A percentile compares a stretch with the other conserved stretches of the same genome.
Evolutionary conservation across 1,140 invertebrate species (phyloP).

Genomic region (Gryllus bimaculatus): DNA sequence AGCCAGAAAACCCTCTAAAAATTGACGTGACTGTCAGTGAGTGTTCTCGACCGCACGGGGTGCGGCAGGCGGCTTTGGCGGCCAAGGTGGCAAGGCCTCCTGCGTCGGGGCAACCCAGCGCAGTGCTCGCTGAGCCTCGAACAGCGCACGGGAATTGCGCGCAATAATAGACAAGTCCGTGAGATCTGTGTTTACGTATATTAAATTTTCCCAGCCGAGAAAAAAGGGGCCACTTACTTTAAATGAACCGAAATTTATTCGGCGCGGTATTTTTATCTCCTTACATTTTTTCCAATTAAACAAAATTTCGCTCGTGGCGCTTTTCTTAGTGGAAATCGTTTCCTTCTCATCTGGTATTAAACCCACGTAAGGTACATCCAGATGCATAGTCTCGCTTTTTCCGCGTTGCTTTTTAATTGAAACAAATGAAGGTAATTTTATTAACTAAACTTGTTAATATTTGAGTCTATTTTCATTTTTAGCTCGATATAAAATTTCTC

Average conservation of each 20-base stretch:
- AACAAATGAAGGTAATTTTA: slow-evolving; percentile 2
- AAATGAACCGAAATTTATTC: neutral
- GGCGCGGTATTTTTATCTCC: neutral
- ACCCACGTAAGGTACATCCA: neutral
- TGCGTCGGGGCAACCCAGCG: too few relatives aligned
- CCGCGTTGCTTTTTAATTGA: neutral
- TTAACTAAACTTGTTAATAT: slow-evolving; percentile 6
- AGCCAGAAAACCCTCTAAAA: too few relatives aligned
- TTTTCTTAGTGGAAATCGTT: neutral
- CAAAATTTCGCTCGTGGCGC: neutral
- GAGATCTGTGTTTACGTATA: neutral
- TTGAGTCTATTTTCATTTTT: slow-evolving; percentile 6
- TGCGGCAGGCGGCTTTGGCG: too few relatives aligned
- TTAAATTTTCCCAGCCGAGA: neutral
- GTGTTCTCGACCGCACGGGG: too few relatives aligned
- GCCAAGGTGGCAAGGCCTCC: too few relatives aligned
- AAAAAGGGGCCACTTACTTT: neutral
- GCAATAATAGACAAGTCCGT: too few relatives aligned
- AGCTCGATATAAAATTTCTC: neutral
- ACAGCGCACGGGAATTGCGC: too few relatives aligned
- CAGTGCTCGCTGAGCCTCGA: too few relatives aligned
- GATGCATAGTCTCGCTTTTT: neutral
- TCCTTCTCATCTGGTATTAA: neutral
- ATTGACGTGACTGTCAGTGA: too few relatives aligned
- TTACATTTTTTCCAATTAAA: neutral